Conservation (phyloP, 2,888 invertebrate genomes). For the Aphodius granarius region DNA sequence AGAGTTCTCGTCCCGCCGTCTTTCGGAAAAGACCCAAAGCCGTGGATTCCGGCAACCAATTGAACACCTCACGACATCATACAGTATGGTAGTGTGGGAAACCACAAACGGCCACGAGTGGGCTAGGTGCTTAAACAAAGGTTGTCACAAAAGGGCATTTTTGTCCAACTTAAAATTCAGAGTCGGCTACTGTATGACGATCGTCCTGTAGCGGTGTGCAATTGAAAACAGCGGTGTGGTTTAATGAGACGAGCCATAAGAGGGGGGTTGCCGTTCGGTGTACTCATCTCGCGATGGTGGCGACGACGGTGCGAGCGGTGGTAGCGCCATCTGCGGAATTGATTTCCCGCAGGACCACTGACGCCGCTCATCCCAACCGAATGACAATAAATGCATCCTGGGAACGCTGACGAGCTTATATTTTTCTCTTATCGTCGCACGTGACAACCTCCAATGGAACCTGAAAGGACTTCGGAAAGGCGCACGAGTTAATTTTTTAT, state of each 20-base stretch:
- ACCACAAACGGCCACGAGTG: no score
- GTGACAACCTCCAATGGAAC: neutral
- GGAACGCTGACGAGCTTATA: slow-evolving; percentile 43
- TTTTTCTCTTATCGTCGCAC: slow-evolving; percentile 26
- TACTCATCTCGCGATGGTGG: neutral
- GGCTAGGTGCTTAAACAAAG: no score
- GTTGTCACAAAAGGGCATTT: no score
- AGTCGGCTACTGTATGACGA: neutral
- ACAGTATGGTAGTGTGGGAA: no score
- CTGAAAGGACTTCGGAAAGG: neutral
- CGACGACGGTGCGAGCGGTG: neutral
- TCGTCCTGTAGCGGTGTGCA: neutral
- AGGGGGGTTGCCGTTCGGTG: neutral
- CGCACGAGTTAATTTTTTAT: neutral
- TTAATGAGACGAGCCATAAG: slow-evolving; percentile 5
- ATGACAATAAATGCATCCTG: slow-evolving; percentile 46
- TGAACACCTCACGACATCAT: no score
- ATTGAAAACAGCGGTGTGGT: slow-evolving; percentile 8
- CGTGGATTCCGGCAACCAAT: no score
- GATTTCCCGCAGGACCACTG: slow-evolving; percentile 51
- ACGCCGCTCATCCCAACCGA: slow-evolving; percentile 43
- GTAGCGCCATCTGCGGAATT: slow-evolving; percentile 18
- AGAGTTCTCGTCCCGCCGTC: no score
- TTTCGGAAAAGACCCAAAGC: no score
- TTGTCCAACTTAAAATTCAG: no score